These are phyloP conservation scores for Homarus americanus DNA, from an alignment of 1,140 invertebrate genomes.

Conservation along the genomic window DNA sequence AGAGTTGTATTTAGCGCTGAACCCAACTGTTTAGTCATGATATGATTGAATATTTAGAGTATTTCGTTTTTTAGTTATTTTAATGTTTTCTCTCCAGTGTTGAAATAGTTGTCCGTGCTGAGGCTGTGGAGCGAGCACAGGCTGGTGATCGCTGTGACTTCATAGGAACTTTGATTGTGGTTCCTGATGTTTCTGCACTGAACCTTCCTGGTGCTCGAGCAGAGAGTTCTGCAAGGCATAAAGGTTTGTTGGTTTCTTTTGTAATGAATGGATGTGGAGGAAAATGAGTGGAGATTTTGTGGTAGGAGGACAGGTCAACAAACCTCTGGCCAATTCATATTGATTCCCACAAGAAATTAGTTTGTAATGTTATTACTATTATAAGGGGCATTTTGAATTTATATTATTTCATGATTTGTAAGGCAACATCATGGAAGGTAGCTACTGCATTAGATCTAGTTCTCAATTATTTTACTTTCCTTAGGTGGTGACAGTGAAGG, in stretches of 20 bases:
- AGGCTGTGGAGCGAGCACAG: conserved; percentile 97
- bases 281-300: no score
- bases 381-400: no score
- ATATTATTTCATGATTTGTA: no score
- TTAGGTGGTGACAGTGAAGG: conserved; percentile 91
- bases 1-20: no score
- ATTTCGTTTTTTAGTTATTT: neutral
- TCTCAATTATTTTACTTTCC: neutral
- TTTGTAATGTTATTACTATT: no score
- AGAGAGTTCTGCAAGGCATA: conserved; percentile 88
- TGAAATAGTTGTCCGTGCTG: conserved; percentile 97
- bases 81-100: conserved; percentile 82
- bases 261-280: no score
- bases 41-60: neutral
- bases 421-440: no score
- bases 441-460: neutral
- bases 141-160: conserved; percentile 96
- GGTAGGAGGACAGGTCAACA: no score
- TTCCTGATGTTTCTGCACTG: conserved; percentile 95
- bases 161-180: conserved; percentile 97
- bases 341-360: no score
- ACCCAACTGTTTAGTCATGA: no score
- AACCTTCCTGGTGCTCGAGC: conserved; percentile 91
- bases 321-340: no score
- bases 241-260: conserved; percentile 76